Conservation (phyloP, 2,113 vertebrate genomes). For the Copsychus sechellarum region DNA sequence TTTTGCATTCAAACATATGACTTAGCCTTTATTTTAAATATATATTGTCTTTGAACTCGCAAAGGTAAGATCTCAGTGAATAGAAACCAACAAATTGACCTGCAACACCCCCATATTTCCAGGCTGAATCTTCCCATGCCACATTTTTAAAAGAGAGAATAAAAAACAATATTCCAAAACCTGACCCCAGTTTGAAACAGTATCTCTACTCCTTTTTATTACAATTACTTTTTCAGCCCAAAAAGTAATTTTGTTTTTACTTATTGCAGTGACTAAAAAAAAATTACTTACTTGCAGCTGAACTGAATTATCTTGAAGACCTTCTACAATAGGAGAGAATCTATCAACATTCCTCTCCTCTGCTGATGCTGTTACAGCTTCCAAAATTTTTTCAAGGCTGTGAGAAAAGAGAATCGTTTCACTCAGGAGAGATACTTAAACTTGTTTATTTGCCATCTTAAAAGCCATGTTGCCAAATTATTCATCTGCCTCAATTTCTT, state of each 20-base stretch:
- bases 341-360: conserved; percentile 85
- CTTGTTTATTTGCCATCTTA: not conserved
- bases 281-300: conserved; percentile 87
- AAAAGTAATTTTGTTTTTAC: not conserved
- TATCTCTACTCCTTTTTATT: not conserved
- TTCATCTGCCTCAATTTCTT: not conserved
- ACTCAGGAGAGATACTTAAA: not conserved
- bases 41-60: not conserved
- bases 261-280: not conserved
- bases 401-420: conserved; percentile 26
- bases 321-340: conserved; percentile 90
- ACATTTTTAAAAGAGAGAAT: not conserved
- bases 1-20: not conserved
- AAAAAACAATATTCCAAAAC: not conserved
- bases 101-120: not conserved
- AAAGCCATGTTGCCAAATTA: not conserved
- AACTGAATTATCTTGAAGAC: conserved; percentile 87
- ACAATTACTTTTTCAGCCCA: not conserved
- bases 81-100: not conserved
- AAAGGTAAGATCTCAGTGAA: not conserved
- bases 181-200: not conserved
- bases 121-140: not conserved
- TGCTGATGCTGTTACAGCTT: conserved; percentile 89
- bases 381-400: conserved; percentile 96
- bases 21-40: not conserved